phyloP scores from a whole-genome alignment of 2,888 invertebrate species.

The Eumacrocentrus americanus region DNA sequence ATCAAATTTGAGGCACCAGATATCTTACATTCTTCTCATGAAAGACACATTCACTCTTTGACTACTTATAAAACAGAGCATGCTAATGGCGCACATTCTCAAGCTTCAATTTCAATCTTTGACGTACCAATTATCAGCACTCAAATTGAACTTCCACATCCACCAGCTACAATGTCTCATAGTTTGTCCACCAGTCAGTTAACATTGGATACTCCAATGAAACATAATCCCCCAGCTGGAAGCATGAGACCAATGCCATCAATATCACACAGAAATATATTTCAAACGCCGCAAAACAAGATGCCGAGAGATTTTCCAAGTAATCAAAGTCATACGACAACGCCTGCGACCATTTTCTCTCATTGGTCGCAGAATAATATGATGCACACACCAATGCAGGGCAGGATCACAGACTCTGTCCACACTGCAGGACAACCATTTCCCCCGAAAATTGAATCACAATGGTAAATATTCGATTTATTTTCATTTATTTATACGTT shows the following conservation, averaged over 20 bases:
- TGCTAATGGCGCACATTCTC: no score
- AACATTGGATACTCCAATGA: slow-evolving; percentile 49
- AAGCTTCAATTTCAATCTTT: neutral
- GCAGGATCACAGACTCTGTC: slow-evolving; percentile 32
- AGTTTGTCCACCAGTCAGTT: slow-evolving; percentile 20
- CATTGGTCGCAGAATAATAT: slow-evolving; percentile 43
- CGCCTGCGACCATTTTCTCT: slow-evolving; percentile 48
- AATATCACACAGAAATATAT: slow-evolving; percentile 49
- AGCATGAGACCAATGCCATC: slow-evolving; percentile 46
- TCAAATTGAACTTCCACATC: neutral
- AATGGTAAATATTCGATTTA: slow-evolving; percentile 14
- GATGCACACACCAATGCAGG: slow-evolving; percentile 47
- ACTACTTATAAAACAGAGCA: slow-evolving; percentile 6
- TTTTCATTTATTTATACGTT: no score
- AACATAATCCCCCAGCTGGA: slow-evolving; percentile 39
- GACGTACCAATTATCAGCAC: neutral
- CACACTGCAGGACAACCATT: slow-evolving; percentile 40
- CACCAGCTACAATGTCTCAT: no score
- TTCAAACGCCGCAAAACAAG: slow-evolving; percentile 51
- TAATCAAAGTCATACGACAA: slow-evolving; percentile 41
- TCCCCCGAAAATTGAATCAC: slow-evolving; percentile 30
- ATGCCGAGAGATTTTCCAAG: slow-evolving; percentile 29
- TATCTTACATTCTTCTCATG: neutral
- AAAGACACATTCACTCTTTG: slow-evolving; percentile 1
- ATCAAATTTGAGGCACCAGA: slow-evolving; percentile 7